Percentiles rank a stretch among this genome's conserved stretches.
These are phyloP conservation scores for Takifugu ocellatus DNA, from an alignment of 2,797 vertebrate species.

Conservation along the genomic window DNA sequence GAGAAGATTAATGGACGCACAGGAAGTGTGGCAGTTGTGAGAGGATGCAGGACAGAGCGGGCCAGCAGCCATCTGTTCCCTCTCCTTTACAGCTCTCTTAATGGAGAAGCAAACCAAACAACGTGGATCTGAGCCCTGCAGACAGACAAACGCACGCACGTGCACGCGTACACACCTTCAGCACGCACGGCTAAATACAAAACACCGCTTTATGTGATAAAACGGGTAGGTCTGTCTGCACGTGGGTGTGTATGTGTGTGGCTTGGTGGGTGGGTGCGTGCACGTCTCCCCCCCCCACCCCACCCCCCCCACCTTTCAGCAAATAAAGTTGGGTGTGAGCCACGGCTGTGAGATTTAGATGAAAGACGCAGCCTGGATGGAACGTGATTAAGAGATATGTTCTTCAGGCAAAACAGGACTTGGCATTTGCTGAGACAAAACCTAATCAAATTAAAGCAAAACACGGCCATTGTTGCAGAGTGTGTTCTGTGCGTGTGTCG, in stretches of 20 bases:
- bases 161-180: conserved; percentile 25
- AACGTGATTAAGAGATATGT: conserved; percentile 81
- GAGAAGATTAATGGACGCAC: conserved; percentile 98
- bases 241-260: conserved; percentile 8
- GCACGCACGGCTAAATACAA: conserved; percentile 69
- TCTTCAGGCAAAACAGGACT: conserved; percentile 80
- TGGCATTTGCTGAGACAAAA: conserved; percentile 78
- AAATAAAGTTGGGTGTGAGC: conserved; percentile 74
- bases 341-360: conserved; percentile 79
- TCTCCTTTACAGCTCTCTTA: conserved; percentile 90
- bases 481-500: conserved; percentile 62
- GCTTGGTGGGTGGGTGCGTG: background rate
- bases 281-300: background rate
- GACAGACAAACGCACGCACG: conserved; percentile 47
- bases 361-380: conserved; percentile 76
- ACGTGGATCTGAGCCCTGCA: conserved; percentile 81
- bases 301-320: conserved; percentile 66
- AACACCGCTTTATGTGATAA: conserved; percentile 73
- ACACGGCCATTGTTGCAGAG: conserved; percentile 72
- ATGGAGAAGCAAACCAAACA: conserved; percentile 87
- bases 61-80: conserved; percentile 96
- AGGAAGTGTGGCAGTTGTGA: conserved; percentile 91
- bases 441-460: conserved; percentile 83
- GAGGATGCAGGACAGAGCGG: conserved; percentile 88
- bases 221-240: conserved; percentile 72